Conservation (phyloP, 2,113 vertebrate genomes). For the Hippocampus guttulatus region DNA sequence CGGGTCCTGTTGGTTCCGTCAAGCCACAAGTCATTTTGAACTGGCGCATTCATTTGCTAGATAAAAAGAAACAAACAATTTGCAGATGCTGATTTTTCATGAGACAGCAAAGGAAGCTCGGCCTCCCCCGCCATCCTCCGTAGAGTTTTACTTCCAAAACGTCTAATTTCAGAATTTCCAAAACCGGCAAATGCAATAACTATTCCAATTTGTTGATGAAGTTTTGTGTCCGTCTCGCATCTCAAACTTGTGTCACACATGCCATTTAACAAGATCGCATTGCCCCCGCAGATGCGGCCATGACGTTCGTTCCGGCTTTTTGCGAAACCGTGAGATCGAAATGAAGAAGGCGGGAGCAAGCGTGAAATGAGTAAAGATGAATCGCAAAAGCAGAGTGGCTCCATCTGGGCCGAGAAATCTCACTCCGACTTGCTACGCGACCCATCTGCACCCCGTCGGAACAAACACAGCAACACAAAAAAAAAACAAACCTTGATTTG, state of each 20-base stretch:
- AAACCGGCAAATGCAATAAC: no score
- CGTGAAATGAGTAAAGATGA: slow-evolving; percentile 64
- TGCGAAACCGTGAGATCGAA: slow-evolving; percentile 18
- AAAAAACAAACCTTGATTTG: slow-evolving; percentile 9
- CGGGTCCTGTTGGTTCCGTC: not conserved
- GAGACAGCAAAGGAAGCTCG: no score
- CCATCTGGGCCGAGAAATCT: slow-evolving; percentile 75
- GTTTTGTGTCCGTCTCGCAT: not conserved
- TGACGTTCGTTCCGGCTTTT: slow-evolving; percentile 32
- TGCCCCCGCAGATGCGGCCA: slow-evolving; percentile 55
- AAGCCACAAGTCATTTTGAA: not conserved
- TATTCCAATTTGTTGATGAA: not conserved
- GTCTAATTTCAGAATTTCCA: no score
- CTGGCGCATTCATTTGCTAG: no score
- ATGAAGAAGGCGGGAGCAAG: not conserved
- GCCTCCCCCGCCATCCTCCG: no score
- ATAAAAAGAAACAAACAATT: no score
- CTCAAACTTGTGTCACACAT: slow-evolving; percentile 27
- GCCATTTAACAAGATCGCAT: slow-evolving; percentile 56
- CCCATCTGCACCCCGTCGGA: slow-evolving; percentile 71
- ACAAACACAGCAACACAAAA: slow-evolving; percentile 37
- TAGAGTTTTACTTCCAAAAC: no score
- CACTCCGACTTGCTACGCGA: slow-evolving; percentile 69
- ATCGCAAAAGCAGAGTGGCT: slow-evolving; percentile 64
- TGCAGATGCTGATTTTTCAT: no score